These are phyloP conservation scores for Ophion obscuratus DNA, from an alignment of 2,888 invertebrate species.

Conservation along the genomic window DNA sequence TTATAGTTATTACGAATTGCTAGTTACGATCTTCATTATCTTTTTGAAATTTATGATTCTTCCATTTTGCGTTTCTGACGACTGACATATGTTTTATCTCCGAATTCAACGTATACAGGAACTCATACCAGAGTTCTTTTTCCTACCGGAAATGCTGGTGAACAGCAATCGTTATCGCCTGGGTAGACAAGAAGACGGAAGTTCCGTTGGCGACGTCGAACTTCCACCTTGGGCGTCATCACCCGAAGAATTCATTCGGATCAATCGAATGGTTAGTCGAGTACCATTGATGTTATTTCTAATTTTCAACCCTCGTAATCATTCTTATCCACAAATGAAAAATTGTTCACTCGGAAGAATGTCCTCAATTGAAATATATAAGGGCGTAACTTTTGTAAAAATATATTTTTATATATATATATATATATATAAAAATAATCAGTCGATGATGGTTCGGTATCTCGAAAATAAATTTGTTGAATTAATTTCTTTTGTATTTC, in stretches of 20 bases:
- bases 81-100: not conserved
- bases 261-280: conserved; percentile 94
- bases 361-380: not conserved
- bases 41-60: not conserved
- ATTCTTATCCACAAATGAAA: not conserved
- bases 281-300: not conserved
- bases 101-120: conserved; percentile 86
- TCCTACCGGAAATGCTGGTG: conserved; percentile 99
- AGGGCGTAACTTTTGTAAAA: not conserved
- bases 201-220: conserved; percentile 92
- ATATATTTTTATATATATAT: too few relatives aligned
- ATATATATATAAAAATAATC: not conserved
- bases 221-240: conserved; percentile 98
- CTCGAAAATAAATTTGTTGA: not conserved
- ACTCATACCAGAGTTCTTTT: conserved; percentile 99
- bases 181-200: conserved; percentile 94
- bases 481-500: not conserved
- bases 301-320: not conserved
- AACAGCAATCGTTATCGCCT: conserved; percentile 94
- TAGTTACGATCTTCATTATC: not conserved
- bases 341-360: not conserved
- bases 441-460: not conserved
- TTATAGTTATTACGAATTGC: not conserved
- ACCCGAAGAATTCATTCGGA: conserved; percentile 98
- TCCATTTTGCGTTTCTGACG: not conserved